Conservation (phyloP, 2,113 vertebrate species). For the Apodemus sylvaticus region DNA sequence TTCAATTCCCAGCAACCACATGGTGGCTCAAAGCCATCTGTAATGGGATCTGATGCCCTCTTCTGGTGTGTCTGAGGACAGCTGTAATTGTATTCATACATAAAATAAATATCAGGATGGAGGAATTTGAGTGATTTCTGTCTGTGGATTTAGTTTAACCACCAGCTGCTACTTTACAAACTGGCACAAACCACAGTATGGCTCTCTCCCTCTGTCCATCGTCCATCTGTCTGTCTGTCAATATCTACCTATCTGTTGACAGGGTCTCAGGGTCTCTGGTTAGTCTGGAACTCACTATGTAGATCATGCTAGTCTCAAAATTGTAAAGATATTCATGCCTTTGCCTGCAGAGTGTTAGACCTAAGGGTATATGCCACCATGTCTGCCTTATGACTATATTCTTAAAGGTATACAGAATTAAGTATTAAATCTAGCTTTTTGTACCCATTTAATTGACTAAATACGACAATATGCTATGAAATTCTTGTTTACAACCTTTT, state of each 20-base stretch:
- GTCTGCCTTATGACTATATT: not conserved
- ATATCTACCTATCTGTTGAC: too few relatives aligned
- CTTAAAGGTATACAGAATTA: not conserved
- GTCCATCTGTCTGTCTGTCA: too few relatives aligned
- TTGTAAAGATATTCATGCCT: not conserved
- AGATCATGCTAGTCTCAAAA: not conserved
- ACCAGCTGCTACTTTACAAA: constrained; percentile 30
- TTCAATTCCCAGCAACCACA: too few relatives aligned
- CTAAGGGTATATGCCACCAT: not conserved
- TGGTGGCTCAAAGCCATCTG: too few relatives aligned
- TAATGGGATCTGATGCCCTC: too few relatives aligned
- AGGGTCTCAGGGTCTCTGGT: not conserved
- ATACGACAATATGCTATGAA: not conserved
- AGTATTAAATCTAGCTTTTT: not conserved
- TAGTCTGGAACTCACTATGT: not conserved
- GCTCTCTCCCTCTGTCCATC: not conserved
- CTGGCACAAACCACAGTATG: not conserved
- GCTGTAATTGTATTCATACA: too few relatives aligned
- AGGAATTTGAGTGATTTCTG: not conserved
- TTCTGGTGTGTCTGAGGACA: too few relatives aligned
- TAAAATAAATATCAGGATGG: constrained; percentile 12
- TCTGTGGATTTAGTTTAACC: not conserved
- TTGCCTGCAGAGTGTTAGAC: not conserved
- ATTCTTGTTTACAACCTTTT: not conserved
- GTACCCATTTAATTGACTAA: not conserved